Conservation (phyloP, 2,888 invertebrate species). For the Drosophila kambysellisi region DNA sequence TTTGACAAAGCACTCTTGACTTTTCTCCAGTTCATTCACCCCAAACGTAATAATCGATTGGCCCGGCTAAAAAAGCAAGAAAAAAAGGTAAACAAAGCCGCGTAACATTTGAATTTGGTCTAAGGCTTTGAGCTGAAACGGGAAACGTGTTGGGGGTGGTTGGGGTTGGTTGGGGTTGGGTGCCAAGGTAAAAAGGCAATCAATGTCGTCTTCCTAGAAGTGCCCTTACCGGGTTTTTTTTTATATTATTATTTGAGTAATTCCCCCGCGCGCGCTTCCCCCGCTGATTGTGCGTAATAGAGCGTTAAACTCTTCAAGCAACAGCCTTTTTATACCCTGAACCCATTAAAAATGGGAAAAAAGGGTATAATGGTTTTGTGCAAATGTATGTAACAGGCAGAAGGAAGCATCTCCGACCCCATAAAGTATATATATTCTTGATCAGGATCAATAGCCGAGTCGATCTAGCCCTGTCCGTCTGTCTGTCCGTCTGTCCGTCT, state of each 20-base stretch:
- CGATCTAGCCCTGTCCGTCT: no score
- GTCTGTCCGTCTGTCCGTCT: no score
- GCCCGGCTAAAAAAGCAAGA: slow-evolving; percentile 19
- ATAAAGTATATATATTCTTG: no score
- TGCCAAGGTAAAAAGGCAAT: slow-evolving; percentile 73
- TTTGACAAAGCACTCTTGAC: slow-evolving; percentile 26
- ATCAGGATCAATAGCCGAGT: no score
- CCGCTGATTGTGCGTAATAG: slow-evolving; percentile 71
- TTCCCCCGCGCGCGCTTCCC: slow-evolving; percentile 7
- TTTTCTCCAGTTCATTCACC: slow-evolving; percentile 66
- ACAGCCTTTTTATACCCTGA: slow-evolving; percentile 66
- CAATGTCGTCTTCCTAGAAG: slow-evolving; percentile 68
- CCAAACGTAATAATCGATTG: slow-evolving; percentile 69
- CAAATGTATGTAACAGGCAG: no score
- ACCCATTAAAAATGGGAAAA: no score
- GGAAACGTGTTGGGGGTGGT: not conserved
- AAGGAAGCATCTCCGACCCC: no score
- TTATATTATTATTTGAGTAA: slow-evolving; percentile 39
- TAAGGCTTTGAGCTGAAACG: not conserved
- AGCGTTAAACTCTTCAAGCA: slow-evolving; percentile 72
- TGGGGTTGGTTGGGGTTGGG: not conserved
- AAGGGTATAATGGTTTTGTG: no score
- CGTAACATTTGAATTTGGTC: not conserved
- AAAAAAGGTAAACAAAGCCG: slow-evolving; percentile 48
- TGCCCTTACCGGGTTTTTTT: slow-evolving; percentile 8